phyloP scores from a whole-genome alignment of 2,113 vertebrate species.

The Cyphomyrus plagiostoma region DNA sequence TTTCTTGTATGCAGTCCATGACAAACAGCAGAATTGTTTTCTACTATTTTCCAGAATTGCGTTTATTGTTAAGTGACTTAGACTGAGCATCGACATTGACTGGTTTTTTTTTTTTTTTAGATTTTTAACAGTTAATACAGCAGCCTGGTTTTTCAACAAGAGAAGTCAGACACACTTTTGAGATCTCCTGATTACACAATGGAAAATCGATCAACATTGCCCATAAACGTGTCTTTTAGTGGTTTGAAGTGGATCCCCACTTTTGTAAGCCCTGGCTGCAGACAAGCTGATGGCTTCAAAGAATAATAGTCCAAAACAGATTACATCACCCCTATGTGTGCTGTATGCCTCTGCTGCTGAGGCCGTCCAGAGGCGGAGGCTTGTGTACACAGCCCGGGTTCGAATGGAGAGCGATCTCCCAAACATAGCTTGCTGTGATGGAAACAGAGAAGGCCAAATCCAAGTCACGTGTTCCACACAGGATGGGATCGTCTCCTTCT shows the following conservation, averaged over 20 bases:
- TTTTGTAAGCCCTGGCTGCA: not conserved
- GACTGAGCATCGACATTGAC: not conserved
- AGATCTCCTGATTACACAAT: not conserved
- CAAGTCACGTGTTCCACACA: conserved; percentile 27
- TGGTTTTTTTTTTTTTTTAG: not conserved
- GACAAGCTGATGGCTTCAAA: not conserved
- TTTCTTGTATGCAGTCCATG: not conserved
- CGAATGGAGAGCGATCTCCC: conserved; percentile 52
- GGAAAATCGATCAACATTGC: not conserved
- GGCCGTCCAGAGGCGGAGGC: conserved; percentile 42
- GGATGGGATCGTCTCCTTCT: conserved; percentile 64
- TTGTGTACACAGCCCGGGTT: conserved; percentile 49
- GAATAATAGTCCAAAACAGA: conserved; percentile 39
- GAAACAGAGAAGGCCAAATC: conserved; percentile 46
- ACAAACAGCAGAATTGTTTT: not conserved
- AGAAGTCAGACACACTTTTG: not conserved
- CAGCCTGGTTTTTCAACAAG: not conserved
- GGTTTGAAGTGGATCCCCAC: not conserved
- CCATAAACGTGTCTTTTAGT: conserved; percentile 12
- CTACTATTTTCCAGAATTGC: not conserved
- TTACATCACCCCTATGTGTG: conserved; percentile 47
- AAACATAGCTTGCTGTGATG: conserved; percentile 50
- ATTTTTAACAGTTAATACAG: not conserved
- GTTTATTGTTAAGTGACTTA: not conserved
- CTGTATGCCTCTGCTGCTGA: conserved; percentile 33